Base-by-base conservation (phyloP, 2,888 invertebrate species). In the Patella ulyssiponensis region DNA sequence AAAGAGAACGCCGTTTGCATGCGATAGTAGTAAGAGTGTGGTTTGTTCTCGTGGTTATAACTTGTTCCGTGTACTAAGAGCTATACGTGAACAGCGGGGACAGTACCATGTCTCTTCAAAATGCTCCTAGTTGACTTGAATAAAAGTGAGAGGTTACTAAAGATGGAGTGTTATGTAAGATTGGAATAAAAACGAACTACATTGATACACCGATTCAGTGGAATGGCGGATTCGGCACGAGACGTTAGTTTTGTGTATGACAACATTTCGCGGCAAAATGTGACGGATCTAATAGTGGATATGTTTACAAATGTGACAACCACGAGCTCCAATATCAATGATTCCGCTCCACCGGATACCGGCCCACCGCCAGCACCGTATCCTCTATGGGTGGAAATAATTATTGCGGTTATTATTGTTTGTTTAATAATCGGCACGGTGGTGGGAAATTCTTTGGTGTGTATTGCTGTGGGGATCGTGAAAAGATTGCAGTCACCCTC, bases 391-490 rank as follows among this genome's bases (percentile, higher is more conserved):
- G 83, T 82, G 58, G 84, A 86, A 52, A 81, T 85, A 2, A 51
- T 89, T 17, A 86, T 91, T 52, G 82, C 86, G 5, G 76, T 90
- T 17, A 80, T 86, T 15, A 79, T 90, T 11, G 81, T 82, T 1
- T 12, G 85, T 69, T 77, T 93, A 82, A 93, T 92, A 73, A 80
- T 92, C 5, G 89, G 90, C 73, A 93, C 93, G 7, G 88, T 93
- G 14, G 87, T 93, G 27, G 93, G 93, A 44, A 93, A 93, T 86
- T 89, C 91, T 15, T 88, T 93, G 74, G 93, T 93, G 53, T 93
- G 93, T 80, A 89, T 92, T 12, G 93, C 93, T 0, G 93, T 93
- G n/a, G 89, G 90, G n/a, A 87, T 93, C 44, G 93, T 93, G 4
- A 90, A 91, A 71, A 91, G 92, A 80, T 86, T 93, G 12, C 91